Evolutionary conservation across 1,140 invertebrate genomes (phyloP).

Genomic region (Anastatus disparis): DNA sequence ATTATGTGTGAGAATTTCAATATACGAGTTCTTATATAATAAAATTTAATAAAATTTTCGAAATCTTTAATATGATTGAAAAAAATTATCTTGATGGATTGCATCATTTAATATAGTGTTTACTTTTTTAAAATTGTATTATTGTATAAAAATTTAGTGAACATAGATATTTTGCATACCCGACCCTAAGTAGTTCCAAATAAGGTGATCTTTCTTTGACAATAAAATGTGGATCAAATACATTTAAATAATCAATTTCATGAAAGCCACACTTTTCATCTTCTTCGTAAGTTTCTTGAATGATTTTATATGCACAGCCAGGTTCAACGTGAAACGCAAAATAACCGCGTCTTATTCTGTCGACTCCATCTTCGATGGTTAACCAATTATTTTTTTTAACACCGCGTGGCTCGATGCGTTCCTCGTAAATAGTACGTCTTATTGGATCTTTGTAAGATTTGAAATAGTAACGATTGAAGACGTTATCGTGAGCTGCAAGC

Average conservation of each 20-base stretch:
- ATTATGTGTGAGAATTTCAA: too few species aligned
- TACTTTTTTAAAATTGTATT: too few species aligned
- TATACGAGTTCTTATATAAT: too few species aligned
- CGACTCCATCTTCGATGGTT: constrained; percentile 70
- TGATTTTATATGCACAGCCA: constrained; percentile 71
- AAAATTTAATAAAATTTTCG: too few species aligned
- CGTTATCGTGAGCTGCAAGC: constrained; percentile 71
- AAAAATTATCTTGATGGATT: too few species aligned
- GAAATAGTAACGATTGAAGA: constrained; percentile 74
- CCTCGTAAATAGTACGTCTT: constrained; percentile 70
- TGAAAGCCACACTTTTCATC: constrained; percentile 75
- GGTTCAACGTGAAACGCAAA: constrained; percentile 76
- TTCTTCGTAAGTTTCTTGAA: constrained; percentile 73
- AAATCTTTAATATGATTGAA: too few species aligned
- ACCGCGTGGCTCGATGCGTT: constrained; percentile 65
- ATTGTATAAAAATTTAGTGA: too few species aligned
- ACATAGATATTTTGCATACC: too few species aligned
- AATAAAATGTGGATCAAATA: constrained; percentile 70
- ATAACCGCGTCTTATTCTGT: constrained; percentile 68
- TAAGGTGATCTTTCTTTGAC: constrained; percentile 72
- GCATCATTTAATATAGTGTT: too few species aligned
- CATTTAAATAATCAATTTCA: constrained; percentile 72
- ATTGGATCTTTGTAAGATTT: constrained; percentile 65
- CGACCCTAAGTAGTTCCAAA: constrained; percentile 72
- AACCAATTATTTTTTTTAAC: constrained; percentile 62